Evolutionary conservation across 2,113 vertebrate species (phyloP), one percentile per base, ranked within the genome.

Genomic region (Struthio camelus): DNA sequence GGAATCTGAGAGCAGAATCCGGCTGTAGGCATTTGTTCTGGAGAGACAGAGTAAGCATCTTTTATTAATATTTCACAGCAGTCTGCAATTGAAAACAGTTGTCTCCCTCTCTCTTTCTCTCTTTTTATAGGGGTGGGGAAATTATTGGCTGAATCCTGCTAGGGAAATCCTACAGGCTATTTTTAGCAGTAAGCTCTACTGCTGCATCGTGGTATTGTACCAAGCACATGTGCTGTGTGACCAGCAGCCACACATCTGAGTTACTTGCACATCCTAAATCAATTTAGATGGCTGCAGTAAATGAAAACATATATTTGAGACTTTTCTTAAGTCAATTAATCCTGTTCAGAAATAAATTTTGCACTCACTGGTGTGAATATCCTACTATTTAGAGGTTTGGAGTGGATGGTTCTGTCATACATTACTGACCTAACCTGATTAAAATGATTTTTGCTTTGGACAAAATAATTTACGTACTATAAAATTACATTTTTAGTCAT

Each of bases 41-140:
- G 62, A 97, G 69, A 90, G 90, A 96, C 92, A 95, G 90, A 95
- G 92, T 96, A 95, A 95, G 90, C 92, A 93, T 97, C 90, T 96
- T 97, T 97, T 94, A 93, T 95, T 96, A 97, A 97, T 96, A 96
- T 97, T 96, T 97, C 96, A 95, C 95, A 97, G 93, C 92, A 97
- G 93, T 85, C 73, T 94, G 91, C 95, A 97, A 97, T 97, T 97
- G 96, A 97, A 97, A 97, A 96, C 97, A 97, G 89, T 97, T 97
- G 96, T 95, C 46, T 95, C 59, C 24, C 32, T 87, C n/a, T 46
- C 12, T 80, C 6, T 8, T 10, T 61, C 6, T 66, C 28, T 40
- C 15, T 92, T 71, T 76, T 53, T 7, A 23, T 77, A 78, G 73
- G 81, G 61, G 73, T 80, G 66, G 89, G 81, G 44, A 88, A 59